Conservation (phyloP, 2,113 vertebrate genomes). For the Pampusana beccarii region DNA sequence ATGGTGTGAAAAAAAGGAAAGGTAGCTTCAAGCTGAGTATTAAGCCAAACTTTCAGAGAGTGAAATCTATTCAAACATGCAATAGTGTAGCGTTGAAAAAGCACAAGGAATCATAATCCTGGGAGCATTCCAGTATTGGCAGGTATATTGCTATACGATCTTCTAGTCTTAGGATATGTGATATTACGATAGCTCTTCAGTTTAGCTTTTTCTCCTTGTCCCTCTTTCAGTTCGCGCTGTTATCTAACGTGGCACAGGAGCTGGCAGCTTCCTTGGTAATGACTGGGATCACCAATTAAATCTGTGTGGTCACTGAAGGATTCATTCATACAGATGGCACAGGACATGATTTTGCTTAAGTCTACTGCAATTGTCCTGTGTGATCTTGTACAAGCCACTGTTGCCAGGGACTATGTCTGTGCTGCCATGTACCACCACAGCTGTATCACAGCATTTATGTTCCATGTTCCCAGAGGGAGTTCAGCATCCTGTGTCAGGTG, state of each 20-base stretch:
- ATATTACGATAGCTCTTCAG: background rate
- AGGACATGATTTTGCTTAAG: background rate
- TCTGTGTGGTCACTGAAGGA: background rate
- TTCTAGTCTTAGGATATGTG: background rate
- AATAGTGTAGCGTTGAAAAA: background rate
- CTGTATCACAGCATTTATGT: background rate
- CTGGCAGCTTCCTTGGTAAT: background rate
- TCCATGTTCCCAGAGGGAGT: background rate
- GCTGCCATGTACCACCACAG: fast-evolving
- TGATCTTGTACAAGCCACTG: background rate
- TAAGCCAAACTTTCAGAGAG: background rate
- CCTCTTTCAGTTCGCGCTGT: background rate
- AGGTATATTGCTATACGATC: background rate
- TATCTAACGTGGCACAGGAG: background rate
- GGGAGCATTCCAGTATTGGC: background rate
- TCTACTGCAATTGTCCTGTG: background rate
- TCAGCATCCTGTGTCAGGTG: background rate
- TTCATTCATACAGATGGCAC: background rate
- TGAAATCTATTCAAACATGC: background rate
- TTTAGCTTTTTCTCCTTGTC: background rate
- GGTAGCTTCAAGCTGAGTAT: background rate
- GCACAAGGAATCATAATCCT: background rate
- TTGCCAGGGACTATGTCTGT: background rate
- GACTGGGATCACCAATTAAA: background rate
- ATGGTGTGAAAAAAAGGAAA: background rate